Base-by-base conservation (phyloP, 2,888 invertebrate genomes). In the Eurytoma californica region DNA sequence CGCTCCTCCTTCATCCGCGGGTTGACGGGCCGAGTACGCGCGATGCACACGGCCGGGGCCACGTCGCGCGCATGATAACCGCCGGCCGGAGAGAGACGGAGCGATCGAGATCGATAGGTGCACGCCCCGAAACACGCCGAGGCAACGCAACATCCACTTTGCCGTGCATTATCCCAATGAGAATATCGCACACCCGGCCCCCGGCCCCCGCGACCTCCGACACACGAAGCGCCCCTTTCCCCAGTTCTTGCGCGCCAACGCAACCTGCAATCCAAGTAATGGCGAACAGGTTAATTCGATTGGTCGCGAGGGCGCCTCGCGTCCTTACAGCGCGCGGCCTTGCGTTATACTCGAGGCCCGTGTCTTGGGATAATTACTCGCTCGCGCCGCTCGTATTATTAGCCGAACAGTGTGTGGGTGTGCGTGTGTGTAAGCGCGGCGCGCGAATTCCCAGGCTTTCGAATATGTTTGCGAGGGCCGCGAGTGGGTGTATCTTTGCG, bases 131-230 rank as follows among this genome's bases (percentile, higher is more conserved):
- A 39, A 75, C 18, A 39, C 53, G 7, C 14, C 55, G 39, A 39
- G 53, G 57, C 58, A 49, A 3, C 58, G 81, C 83, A 86, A 86
- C 86, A 87, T 87, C 86, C 86, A 87, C 88, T 88, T 86, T 86
- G 84, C 83, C 83, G 84, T 87, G 86, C 88, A 89, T 89, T 88
- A 88, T 87, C 87, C 85, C 84, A 85, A 88, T 88, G 88, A 87
- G 87, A 86, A 86, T 86, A 82, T 83, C 77, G 74, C 70, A 53
- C 66, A 4, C 53, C n/a, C 53, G 3, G 14, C n/a, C 14, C 3
- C 53, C 16, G 14, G 0, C 5, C 53, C n/a, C 18, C 30, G 20
- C 4, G n/a, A 30, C 9, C 18, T 47, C 30, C n/a, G 63, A 63
- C n/a, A 47, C 16, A 63, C 47, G 47, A 18, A 63, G 14, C n/a